Percentiles rank a stretch among this genome's conserved stretches.
Evolutionary conservation across 2,888 invertebrate species (phyloP).

Genomic region (Papilio elwesi): DNA sequence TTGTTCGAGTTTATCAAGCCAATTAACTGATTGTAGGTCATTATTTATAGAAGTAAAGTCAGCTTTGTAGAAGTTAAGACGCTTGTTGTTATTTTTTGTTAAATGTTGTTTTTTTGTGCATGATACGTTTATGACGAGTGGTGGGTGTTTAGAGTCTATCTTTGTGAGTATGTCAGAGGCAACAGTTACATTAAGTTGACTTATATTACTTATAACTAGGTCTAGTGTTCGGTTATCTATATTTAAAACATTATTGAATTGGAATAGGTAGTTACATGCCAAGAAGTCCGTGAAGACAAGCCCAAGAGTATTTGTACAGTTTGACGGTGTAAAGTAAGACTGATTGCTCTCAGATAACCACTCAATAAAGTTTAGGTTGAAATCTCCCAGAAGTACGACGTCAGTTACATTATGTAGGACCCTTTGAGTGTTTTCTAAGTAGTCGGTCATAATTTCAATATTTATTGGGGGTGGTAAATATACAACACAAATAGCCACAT

Average conservation of each 20-base stretch:
- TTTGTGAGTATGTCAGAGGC: conserved; percentile 11
- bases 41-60: not conserved
- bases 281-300: not conserved
- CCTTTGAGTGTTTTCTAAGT: not conserved
- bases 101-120: not conserved
- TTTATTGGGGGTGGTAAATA: conserved; percentile 4
- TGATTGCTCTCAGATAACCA: not conserved
- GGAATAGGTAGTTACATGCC: not conserved
- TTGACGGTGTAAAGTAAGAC: not conserved
- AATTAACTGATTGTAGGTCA: not conserved
- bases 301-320: not conserved
- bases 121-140: not conserved
- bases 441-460: not conserved
- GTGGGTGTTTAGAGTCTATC: not conserved
- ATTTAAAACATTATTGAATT: not conserved
- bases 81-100: conserved; percentile 2
- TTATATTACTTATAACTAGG: not conserved
- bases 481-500: not conserved
- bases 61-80: not conserved
- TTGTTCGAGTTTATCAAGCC: not conserved
- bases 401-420: conserved; percentile 8
- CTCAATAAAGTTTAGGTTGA: not conserved
- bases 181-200: not conserved
- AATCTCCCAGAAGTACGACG: not conserved
- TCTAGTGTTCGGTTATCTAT: not conserved